Evolutionary conservation across 2,888 invertebrate species (phyloP).

Genomic region (Bimastos eiseni): DNA sequence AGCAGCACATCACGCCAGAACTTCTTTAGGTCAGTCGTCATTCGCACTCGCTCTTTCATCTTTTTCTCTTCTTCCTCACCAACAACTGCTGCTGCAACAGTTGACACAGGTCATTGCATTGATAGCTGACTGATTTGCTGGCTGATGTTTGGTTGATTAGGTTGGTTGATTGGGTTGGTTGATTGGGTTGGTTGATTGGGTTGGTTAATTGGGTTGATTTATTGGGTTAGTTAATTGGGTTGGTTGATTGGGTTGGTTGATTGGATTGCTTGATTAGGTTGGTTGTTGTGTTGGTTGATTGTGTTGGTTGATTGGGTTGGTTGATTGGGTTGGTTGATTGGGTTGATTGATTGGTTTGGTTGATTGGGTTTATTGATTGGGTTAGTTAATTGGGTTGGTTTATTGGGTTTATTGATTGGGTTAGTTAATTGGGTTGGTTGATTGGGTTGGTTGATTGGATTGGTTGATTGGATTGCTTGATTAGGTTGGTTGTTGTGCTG

Average conservation of each 20-base stretch:
- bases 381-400: no score
- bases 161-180: neutral
- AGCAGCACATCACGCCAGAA: slow-evolving; percentile 58
- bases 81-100: neutral
- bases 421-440: no score
- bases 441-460: neutral
- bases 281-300: no score
- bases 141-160: neutral
- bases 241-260: no score
- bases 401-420: no score
- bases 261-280: no score
- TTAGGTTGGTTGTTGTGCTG: neutral
- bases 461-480: neutral
- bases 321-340: no score
- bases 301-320: no score
- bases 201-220: neutral
- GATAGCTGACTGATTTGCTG: neutral
- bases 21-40: slow-evolving; percentile 19
- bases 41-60: slow-evolving; percentile 44
- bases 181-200: neutral
- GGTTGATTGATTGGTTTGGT: neutral
- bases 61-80: slow-evolving; percentile 49
- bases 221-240: neutral
- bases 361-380: no score
- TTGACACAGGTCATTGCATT: neutral